phyloP scores from a whole-genome alignment of 1,140 invertebrate genomes.

The honey bee (Apis mellifera) region DNA sequence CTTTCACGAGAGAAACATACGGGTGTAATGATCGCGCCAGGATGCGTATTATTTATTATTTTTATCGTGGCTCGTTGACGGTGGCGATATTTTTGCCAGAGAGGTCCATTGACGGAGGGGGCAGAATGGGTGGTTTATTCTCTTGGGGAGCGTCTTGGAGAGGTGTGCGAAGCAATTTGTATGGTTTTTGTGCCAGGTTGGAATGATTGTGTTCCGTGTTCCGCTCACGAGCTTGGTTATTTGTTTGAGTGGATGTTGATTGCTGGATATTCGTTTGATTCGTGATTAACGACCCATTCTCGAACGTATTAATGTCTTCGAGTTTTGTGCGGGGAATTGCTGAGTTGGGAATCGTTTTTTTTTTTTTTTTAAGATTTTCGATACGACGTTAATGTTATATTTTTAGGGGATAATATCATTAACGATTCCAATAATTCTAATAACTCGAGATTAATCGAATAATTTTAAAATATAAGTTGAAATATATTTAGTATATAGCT shows the following conservation, averaged over 20 bases:
- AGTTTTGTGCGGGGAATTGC: background rate
- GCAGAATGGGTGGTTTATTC: background rate
- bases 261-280: background rate
- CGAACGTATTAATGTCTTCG: background rate
- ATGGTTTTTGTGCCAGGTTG: background rate
- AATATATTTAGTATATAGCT: background rate
- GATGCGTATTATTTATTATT: conserved; percentile 9
- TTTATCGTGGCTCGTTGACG: background rate
- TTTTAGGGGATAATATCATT: no score
- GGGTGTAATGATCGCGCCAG: conserved; percentile 5
- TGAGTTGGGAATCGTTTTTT: background rate
- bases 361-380: no score
- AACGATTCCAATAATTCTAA: background rate
- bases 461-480: background rate
- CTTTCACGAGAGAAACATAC: background rate
- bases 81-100: background rate
- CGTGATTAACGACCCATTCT: background rate
- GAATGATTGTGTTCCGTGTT: background rate
- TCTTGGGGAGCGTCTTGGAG: background rate
- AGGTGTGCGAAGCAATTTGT: background rate
- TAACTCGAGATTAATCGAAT: background rate
- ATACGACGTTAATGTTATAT: no score
- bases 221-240: background rate
- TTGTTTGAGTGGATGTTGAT: background rate
- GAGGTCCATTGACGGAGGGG: background rate